Base-by-base conservation (phyloP, 2,113 vertebrate species). In the Colaptes auratus region DNA sequence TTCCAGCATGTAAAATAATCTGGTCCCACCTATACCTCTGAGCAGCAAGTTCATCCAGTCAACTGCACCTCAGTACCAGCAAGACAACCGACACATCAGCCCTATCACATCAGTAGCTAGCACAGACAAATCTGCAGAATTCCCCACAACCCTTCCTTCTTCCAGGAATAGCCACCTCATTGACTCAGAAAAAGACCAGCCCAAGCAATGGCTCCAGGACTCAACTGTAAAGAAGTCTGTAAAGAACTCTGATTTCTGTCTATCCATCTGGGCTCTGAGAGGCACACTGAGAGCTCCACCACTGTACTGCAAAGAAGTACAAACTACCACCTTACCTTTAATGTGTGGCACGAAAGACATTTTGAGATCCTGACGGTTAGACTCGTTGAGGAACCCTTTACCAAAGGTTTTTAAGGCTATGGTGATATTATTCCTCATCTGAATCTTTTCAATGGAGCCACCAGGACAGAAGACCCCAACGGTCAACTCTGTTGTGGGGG, bases 381-480 rank as follows among this genome's bases (percentile, higher is more conserved):
- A 86, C 4, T 94, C 98, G 15, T 89, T 97, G 31, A 96, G 70
- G 73, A 97, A 96, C 46, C 33, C 44, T 24, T 75, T 92, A 3
- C 52, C 63, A 21, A 82, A 96, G 6, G 95, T 93, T 15, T 72
- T 96, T 36, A 98, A 96, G 3, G 97, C 98, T 93, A 99, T 86
- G 0, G 98, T 98, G 86, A 98, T 30, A 27, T 99, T 99, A 72
- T 98, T 92, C 55, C 98, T 98, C 90, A 99, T 94, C 93, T 98
- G 98, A 91, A 99, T 94, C 88, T 98, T 98, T 92, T 98, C 94
- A 75, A 99, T 98, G 48, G 92, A 82, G 46, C 99, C 99, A 6
- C 97, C 94, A 1, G 93, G 94, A 92, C 99, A 99, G 97, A 99
- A 99, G 7, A 96, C 75, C n/a, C 99, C 99, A 1, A 99, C n/a